Base-by-base conservation (phyloP, 2,797 vertebrate species). In the Denticeps clupeoides region DNA sequence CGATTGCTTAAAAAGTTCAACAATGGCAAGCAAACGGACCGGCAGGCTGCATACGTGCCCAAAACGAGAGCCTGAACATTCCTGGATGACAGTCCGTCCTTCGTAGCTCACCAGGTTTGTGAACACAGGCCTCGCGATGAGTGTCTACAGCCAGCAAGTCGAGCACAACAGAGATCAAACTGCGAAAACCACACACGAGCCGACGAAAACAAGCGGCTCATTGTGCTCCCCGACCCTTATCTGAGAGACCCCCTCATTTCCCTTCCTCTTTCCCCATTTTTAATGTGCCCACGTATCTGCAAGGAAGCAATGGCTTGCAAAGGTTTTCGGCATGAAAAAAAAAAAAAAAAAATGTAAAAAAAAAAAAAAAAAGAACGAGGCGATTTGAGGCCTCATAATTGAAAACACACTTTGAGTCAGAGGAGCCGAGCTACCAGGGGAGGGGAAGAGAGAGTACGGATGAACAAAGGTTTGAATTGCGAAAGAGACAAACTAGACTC, bases 401-500 rank as follows among this genome's bases (percentile, higher is more conserved):
- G 74, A 78, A 83, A 86, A 83, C 82, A 83, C 74, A 74, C 71
- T 75, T 65, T 41, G 49, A 58, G 53, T 59, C 61, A 72, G 64
- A 77, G 63, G 65, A 73, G 65, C 66, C 42, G 46, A 59, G 69
- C 71, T 78, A 78, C 71, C 70, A 81, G 59, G 66, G 65, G 70
- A 79, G 74, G 71, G 64, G 58, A 56, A 60, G 56, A 60, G 60
- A 70, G 76, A 63, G 62, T 65, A 65, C 63, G 56, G 62, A 71
- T 67, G 71, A 81, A 80, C 68, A 73, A 79, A 75, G 68, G 73
- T 75, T 79, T 75, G 67, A 71, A 75, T 81, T 86, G 77, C 75
- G 67, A 81, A 83, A 83, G 70, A 83, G 75, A 82, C 72, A 78
- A 79, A 77, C 68, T 77, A 63, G 59, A 74, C 72, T 74, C 75